These are phyloP conservation scores for Meta bourneti DNA, from an alignment of 2,888 invertebrate species.

Conservation along the genomic window DNA sequence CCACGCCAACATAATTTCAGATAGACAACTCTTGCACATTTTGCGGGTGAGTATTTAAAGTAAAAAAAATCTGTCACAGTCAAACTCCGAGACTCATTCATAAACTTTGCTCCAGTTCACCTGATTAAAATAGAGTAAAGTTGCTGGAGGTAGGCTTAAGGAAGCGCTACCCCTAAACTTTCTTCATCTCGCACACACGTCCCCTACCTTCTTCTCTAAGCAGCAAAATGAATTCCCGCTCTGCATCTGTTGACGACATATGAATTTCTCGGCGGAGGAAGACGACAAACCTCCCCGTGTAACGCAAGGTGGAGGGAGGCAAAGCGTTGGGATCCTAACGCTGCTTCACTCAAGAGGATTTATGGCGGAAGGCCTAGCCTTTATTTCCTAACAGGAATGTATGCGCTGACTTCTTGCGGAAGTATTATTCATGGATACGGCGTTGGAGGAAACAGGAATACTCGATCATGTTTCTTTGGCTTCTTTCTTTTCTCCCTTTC, in stretches of 20 bases:
- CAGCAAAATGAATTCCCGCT: slow-evolving; percentile 62
- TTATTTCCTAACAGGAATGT: slow-evolving; percentile 59
- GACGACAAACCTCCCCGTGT: slow-evolving; percentile 26
- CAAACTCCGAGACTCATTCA: no score
- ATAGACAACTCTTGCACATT: no score
- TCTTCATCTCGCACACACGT: neutral
- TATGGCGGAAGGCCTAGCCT: slow-evolving; percentile 61
- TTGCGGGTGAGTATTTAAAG: no score
- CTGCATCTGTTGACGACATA: slow-evolving; percentile 60
- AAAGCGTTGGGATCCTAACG: slow-evolving; percentile 17
- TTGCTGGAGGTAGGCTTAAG: no score
- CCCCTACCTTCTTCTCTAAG: neutral
- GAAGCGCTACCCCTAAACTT: neutral
- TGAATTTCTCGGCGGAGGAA: slow-evolving; percentile 51
- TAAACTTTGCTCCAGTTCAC: no score
- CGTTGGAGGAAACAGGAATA: slow-evolving; percentile 53
- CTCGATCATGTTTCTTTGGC: slow-evolving; percentile 71
- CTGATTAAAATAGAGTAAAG: no score
- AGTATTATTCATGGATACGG: slow-evolving; percentile 74
- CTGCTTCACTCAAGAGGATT: slow-evolving; percentile 67
- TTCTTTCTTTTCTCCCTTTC: slow-evolving; percentile 20
- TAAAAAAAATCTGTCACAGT: no score
- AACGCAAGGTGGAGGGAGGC: slow-evolving; percentile 35
- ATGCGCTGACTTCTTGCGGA: slow-evolving; percentile 64
- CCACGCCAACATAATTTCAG: no score